Evolutionary conservation across 2,888 invertebrate genomes (phyloP).

Genomic region (Cephus spinipes): DNA sequence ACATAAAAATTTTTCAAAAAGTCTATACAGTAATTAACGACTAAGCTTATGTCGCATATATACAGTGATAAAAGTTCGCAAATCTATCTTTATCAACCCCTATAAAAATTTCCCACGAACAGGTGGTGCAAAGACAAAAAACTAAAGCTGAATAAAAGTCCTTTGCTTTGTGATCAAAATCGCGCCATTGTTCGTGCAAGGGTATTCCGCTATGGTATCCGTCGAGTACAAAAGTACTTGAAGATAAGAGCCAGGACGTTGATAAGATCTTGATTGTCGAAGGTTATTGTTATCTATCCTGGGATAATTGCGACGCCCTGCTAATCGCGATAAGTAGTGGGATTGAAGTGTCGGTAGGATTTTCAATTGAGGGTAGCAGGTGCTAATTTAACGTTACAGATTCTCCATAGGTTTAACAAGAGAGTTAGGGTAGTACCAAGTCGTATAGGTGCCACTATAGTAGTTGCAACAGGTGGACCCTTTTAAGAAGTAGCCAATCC

Average conservation of each 20-base stretch:
- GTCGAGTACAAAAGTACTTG: neutral
- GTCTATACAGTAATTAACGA: no score
- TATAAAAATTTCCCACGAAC: constrained; percentile 40
- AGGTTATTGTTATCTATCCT: constrained; percentile 8
- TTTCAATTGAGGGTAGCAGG: neutral
- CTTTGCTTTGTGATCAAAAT: constrained; percentile 6
- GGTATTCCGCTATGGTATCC: constrained; percentile 7
- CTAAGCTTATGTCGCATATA: no score
- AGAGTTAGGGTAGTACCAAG: neutral
- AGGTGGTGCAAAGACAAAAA: constrained; percentile 39
- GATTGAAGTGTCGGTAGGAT: neutral
- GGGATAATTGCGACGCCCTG: constrained; percentile 3
- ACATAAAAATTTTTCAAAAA: no score
- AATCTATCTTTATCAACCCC: neutral
- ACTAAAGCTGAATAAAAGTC: neutral
- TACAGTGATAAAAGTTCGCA: no score
- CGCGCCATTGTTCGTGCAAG: constrained; percentile 30
- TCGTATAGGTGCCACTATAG: neutral
- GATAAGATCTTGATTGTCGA: constrained; percentile 4
- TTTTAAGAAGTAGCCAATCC: constrained; percentile 35
- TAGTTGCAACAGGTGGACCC: constrained; percentile 60
- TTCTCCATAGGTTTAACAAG: neutral
- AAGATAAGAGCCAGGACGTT: constrained; percentile 3
- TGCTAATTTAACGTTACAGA: neutral
- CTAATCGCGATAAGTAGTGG: neutral